Conservation (phyloP, 2,113 vertebrate species). For the Lates calcarifer region DNA sequence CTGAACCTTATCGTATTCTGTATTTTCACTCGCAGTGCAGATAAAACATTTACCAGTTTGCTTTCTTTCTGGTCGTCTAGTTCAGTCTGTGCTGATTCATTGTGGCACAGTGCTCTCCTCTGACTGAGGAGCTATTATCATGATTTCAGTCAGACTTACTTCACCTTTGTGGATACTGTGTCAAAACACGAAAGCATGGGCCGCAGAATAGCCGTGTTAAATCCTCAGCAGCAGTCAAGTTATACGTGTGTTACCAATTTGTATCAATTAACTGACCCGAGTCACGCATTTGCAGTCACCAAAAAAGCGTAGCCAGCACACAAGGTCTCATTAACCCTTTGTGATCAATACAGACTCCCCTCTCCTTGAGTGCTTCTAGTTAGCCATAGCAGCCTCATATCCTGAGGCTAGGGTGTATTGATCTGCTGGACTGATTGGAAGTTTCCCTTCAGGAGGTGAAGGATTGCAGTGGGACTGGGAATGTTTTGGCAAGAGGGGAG, state of each 20-base stretch:
- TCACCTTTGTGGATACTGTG: slow-evolving; percentile 13
- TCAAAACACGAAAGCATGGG: slow-evolving; percentile 19
- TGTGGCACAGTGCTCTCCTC: slow-evolving; percentile 23
- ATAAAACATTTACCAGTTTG: slow-evolving; percentile 73
- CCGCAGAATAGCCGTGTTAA: slow-evolving; percentile 1
- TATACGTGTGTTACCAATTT: slow-evolving; percentile 39
- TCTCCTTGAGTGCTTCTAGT: slow-evolving; percentile 77
- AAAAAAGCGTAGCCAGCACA: slow-evolving; percentile 52
- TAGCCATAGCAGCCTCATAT: slow-evolving; percentile 71
- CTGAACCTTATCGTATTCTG: slow-evolving; percentile 59
- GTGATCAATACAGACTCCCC: slow-evolving; percentile 72
- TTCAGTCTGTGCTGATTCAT: slow-evolving; percentile 50
- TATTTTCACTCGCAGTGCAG: slow-evolving; percentile 57
- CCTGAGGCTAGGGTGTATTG: slow-evolving; percentile 75
- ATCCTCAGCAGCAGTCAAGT: slow-evolving; percentile 21
- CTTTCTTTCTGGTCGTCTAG: slow-evolving; percentile 48
- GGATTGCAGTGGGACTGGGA: slow-evolving; percentile 40
- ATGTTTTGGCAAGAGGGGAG: slow-evolving; percentile 64
- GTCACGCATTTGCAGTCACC: slow-evolving; percentile 15
- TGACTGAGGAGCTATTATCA: slow-evolving; percentile 19
- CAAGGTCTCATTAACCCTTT: slow-evolving; percentile 76
- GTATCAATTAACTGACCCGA: slow-evolving; percentile 59
- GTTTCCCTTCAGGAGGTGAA: slow-evolving; percentile 73
- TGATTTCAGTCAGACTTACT: slow-evolving; percentile 29
- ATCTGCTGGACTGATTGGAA: slow-evolving; percentile 77